Percentiles rank a stretch among this genome's conserved stretches.
Conservation (phyloP, 2,888 invertebrate species). For the Drosophila algonquin region DNA sequence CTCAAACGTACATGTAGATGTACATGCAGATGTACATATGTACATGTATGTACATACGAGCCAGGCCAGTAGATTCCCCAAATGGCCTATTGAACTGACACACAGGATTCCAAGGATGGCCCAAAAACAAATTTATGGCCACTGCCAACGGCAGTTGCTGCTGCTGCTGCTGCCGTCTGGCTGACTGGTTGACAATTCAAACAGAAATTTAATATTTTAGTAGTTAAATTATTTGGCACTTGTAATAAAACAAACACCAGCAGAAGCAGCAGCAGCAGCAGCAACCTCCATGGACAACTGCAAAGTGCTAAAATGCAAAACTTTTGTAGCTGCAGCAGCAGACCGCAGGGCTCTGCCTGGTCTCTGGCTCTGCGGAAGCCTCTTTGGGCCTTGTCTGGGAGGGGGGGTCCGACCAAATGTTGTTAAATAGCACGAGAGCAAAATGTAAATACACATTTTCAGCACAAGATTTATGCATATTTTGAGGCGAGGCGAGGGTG, state of each 20-base stretch:
- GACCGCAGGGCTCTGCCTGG: background rate
- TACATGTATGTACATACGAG: slow-evolving; percentile 37
- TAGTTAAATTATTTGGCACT: slow-evolving; percentile 80
- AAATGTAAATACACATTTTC: slow-evolving; percentile 71
- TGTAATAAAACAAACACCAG: slow-evolving; percentile 78
- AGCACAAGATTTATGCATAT: slow-evolving; percentile 78
- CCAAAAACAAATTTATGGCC: slow-evolving; percentile 65
- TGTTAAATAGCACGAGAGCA: slow-evolving; percentile 77
- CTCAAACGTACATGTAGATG: slow-evolving; percentile 48
- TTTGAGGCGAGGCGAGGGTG: slow-evolving; percentile 48
- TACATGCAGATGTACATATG: slow-evolving; percentile 50
- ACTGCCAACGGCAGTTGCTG: slow-evolving; percentile 43
- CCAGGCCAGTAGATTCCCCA: slow-evolving; percentile 65
- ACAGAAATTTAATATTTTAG: slow-evolving; percentile 80
- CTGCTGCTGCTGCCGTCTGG: background rate
- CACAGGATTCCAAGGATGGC: slow-evolving; percentile 29
- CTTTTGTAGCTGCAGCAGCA: slow-evolving; percentile 40
- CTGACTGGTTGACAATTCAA: slow-evolving; percentile 66
- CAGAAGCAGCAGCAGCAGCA: slow-evolving; percentile 41
- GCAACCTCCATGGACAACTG: slow-evolving; percentile 56
- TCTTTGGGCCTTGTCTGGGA: slow-evolving; percentile 20
- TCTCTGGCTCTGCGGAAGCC: slow-evolving; percentile 28
- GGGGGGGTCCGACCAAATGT: slow-evolving; percentile 70
- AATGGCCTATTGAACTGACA: slow-evolving; percentile 73
- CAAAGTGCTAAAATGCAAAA: slow-evolving; percentile 77